These are phyloP conservation scores for Clistopyga incitator DNA, from an alignment of 2,888 invertebrate species.

Conservation along the genomic window DNA sequence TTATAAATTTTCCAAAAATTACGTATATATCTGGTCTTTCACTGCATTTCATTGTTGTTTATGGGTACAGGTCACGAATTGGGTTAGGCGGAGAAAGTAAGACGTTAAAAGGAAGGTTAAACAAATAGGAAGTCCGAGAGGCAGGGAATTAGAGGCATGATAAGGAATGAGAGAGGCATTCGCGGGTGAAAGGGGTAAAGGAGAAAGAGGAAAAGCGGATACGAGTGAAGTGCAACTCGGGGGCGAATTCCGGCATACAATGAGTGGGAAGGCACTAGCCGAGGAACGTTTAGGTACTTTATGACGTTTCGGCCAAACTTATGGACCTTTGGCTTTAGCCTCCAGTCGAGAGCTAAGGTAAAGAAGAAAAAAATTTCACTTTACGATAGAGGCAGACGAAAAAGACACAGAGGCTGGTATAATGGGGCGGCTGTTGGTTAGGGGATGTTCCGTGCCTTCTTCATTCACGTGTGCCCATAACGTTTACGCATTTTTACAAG, in stretches of 20 bases:
- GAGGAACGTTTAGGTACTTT: conserved; percentile 72
- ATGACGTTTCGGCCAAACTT: conserved; percentile 74
- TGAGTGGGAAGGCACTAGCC: conserved; percentile 60
- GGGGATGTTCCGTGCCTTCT: not conserved
- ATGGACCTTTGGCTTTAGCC: conserved; percentile 59
- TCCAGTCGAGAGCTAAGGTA: conserved; percentile 73
- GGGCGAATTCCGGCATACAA: conserved; percentile 38
- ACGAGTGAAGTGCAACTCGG: conserved; percentile 43
- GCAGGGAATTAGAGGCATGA: conserved; percentile 21
- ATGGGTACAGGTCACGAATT: not conserved
- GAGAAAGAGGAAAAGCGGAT: conserved; percentile 21
- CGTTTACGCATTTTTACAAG: conserved; percentile 1
- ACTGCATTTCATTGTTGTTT: not conserved
- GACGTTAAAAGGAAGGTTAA: conserved; percentile 4
- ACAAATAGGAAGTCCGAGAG: conserved; percentile 23
- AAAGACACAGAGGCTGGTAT: conserved; percentile 12
- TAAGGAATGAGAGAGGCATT: conserved; percentile 21
- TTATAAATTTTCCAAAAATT: not conserved
- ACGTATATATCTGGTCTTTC: not conserved
- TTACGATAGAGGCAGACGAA: conserved; percentile 45
- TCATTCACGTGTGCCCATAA: not conserved
- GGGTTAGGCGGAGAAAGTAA: conserved; percentile 3
- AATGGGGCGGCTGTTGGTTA: conserved; percentile 2
- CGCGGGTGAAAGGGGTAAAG: conserved; percentile 1
- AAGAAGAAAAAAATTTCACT: conserved; percentile 73